Conservation (phyloP, 2,888 invertebrate species). For the Sinhomidia bicolor region DNA sequence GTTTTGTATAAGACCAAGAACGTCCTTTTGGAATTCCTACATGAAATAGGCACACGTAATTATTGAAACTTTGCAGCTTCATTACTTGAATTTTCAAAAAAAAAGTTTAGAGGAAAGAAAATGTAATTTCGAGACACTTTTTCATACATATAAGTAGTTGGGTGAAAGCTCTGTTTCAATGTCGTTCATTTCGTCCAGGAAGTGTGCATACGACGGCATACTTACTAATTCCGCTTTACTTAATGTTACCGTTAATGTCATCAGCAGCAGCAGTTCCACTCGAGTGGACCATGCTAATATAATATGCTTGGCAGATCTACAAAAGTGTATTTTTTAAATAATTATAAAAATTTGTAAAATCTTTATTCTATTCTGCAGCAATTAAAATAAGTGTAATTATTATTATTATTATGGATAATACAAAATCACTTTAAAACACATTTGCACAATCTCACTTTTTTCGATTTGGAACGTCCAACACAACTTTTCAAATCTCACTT, state of each 20-base stretch:
- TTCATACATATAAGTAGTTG: conserved; percentile 34
- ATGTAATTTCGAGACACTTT: background rate
- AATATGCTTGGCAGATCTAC: conserved; percentile 16
- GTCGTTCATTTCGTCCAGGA: conserved; percentile 49
- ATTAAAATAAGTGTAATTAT: too few relatives aligned
- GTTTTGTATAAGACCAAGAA: conserved; percentile 20
- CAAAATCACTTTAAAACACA: background rate
- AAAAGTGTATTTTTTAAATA: background rate
- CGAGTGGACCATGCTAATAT: conserved; percentile 29
- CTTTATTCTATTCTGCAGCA: too few relatives aligned
- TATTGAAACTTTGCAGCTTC: too few relatives aligned
- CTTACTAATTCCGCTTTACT: background rate
- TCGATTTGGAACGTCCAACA: too few relatives aligned
- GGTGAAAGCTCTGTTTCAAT: conserved; percentile 27
- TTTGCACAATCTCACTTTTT: background rate
- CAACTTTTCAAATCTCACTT: background rate
- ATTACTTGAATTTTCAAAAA: background rate
- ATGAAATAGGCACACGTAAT: background rate
- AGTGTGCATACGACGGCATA: conserved; percentile 4
- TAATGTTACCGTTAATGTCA: background rate
- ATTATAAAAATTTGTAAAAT: background rate
- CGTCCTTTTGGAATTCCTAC: conserved; percentile 47
- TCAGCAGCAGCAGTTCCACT: background rate
- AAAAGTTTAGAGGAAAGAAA: conserved; percentile 13
- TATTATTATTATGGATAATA: too few relatives aligned